Conservation (phyloP, 2,888 invertebrate genomes). For the Aleiodes testaceus region DNA sequence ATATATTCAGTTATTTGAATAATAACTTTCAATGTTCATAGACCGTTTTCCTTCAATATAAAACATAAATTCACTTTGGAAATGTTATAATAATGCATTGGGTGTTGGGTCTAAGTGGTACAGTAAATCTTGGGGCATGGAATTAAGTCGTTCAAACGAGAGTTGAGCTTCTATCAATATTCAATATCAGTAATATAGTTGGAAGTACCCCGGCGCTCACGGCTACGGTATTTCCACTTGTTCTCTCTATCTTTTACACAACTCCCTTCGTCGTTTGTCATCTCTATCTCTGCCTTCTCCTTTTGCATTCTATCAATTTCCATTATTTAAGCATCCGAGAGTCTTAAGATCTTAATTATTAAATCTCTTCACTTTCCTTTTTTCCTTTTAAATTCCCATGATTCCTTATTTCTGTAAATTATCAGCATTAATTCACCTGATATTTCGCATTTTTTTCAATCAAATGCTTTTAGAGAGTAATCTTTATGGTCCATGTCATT, state of each 20-base stretch:
- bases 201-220: conserved; percentile 15
- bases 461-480: too few species aligned
- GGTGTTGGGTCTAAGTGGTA: conserved; percentile 33
- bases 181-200: conserved; percentile 55
- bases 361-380: too few species aligned
- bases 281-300: background rate
- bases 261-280: background rate
- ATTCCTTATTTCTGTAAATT: too few species aligned
- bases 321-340: conserved; percentile 1
- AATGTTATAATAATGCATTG: background rate
- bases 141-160: conserved; percentile 53
- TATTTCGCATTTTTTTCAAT: too few species aligned
- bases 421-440: too few species aligned
- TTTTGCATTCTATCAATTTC: conserved; percentile 12
- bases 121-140: conserved; percentile 49
- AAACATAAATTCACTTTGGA: background rate
- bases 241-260: conserved; percentile 6
- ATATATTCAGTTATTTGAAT: conserved; percentile 18
- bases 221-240: conserved; percentile 11
- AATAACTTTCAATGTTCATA: background rate
- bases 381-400: too few species aligned
- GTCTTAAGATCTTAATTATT: background rate
- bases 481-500: too few species aligned
- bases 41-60: background rate
- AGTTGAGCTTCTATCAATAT: conserved; percentile 52